Conservation (phyloP, 2,113 vertebrate genomes). For the Plotosus lineatus region DNA sequence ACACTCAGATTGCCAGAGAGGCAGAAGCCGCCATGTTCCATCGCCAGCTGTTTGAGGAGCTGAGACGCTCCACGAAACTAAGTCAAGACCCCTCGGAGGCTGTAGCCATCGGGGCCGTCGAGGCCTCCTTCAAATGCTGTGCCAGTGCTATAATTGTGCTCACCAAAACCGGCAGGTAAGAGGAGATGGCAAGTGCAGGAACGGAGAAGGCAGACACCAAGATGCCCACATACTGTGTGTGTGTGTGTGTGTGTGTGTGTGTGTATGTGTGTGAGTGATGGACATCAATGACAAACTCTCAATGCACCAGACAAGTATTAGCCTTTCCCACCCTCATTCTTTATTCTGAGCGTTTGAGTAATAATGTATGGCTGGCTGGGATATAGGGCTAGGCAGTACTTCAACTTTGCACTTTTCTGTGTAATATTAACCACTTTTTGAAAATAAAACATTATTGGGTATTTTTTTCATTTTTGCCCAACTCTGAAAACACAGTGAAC, state of each 20-base stretch:
- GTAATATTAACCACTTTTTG: not conserved
- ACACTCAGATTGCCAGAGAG: conserved; percentile 91
- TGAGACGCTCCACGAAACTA: conserved; percentile 84
- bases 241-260: not conserved
- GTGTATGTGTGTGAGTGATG: too few relatives aligned
- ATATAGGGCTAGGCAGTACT: not conserved
- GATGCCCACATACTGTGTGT: not conserved
- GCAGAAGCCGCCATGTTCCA: conserved; percentile 98
- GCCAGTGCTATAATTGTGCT: conserved; percentile 94
- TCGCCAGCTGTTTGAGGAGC: conserved; percentile 94
- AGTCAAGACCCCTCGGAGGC: conserved; percentile 94
- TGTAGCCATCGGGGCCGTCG: conserved; percentile 90
- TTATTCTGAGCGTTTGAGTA: conserved; percentile 8
- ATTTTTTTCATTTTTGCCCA: not conserved
- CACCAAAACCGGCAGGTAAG: conserved; percentile 98
- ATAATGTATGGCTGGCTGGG: not conserved
- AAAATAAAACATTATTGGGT: not conserved
- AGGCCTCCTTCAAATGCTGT: conserved; percentile 96
- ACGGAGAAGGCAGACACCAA: not conserved
- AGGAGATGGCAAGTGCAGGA: conserved; percentile 54
- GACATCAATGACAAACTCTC: too few relatives aligned
- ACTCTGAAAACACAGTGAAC: not conserved
- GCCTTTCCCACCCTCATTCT: not conserved
- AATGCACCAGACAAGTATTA: not conserved
- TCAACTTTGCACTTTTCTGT: not conserved